A percentile compares a stretch with the other conserved stretches of the same genome.
Conservation (phyloP, 1,140 invertebrate species). For the Dendrolimus kikuchii region DNA sequence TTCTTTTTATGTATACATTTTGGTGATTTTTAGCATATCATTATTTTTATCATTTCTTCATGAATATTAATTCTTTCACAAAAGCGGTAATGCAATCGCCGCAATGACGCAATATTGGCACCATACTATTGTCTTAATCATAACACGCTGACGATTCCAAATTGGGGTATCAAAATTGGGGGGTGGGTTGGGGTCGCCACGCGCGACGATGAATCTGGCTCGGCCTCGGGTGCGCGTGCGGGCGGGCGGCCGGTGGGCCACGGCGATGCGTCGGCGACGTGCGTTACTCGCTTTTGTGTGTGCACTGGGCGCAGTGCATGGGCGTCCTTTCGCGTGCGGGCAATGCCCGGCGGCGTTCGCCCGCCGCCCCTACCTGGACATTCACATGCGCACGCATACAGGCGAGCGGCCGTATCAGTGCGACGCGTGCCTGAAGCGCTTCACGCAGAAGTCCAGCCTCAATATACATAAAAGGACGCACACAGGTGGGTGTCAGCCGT, state of each 20-base stretch:
- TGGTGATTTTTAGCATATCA: constrained; percentile 45
- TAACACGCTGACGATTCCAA: constrained; percentile 25
- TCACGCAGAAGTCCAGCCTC: constrained; percentile 80
- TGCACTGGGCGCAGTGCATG: constrained; percentile 72
- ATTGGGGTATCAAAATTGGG: constrained; percentile 38
- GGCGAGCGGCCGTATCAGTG: constrained; percentile 83
- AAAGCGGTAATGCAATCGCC: constrained; percentile 71
- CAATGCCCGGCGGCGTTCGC: constrained; percentile 78
- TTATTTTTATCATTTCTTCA: constrained; percentile 56
- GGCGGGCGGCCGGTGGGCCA: constrained; percentile 29
- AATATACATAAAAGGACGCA: constrained; percentile 85
- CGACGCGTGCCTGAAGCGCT: constrained; percentile 78
- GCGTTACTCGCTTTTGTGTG: constrained; percentile 72
- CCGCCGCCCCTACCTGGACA: constrained; percentile 79
- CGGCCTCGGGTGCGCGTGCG: constrained; percentile 22
- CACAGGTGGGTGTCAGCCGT: constrained; percentile 72
- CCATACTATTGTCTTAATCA: constrained; percentile 17
- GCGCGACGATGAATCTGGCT: constrained; percentile 19
- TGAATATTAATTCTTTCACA: constrained; percentile 68
- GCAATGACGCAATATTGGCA: constrained; percentile 47
- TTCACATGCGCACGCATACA: constrained; percentile 83
- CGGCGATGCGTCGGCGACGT: constrained; percentile 55
- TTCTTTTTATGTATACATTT: constrained; percentile 35
- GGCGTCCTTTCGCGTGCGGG: constrained; percentile 79
- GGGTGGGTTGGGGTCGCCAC: constrained; percentile 12